A percentile compares a stretch with the other conserved stretches of the same genome.
Conservation (phyloP, 2,888 invertebrate species). For the Himalopsyche anomala region DNA sequence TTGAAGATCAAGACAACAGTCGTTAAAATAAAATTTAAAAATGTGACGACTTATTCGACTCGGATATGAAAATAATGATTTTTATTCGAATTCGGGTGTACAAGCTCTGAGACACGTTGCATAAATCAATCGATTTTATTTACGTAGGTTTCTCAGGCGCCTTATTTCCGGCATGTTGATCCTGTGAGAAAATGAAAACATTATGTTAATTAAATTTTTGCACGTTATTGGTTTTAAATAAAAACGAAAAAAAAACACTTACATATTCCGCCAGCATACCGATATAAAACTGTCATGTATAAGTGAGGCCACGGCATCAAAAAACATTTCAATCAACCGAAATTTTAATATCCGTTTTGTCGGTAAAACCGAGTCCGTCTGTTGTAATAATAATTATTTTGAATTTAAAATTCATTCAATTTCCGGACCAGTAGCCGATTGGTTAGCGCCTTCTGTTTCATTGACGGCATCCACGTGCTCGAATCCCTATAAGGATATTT, state of each 20-base stretch:
- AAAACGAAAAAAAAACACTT: constrained; percentile 13
- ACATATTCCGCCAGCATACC: background rate
- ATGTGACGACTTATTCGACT: too few species aligned
- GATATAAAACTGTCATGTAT: constrained; percentile 11
- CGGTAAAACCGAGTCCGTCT: too few species aligned
- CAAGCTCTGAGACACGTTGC: background rate
- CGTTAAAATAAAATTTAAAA: too few species aligned
- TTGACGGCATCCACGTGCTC: too few species aligned
- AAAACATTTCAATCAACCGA: background rate
- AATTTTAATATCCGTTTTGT: background rate
- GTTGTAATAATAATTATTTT: too few species aligned
- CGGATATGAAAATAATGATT: too few species aligned
- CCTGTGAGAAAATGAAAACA: constrained; percentile 30
- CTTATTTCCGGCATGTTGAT: constrained; percentile 22
- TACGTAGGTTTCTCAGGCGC: constrained; percentile 14
- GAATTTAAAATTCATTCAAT: too few species aligned
- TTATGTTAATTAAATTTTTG: constrained; percentile 19
- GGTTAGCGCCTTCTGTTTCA: too few species aligned
- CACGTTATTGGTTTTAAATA: constrained; percentile 28
- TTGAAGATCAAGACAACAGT: too few species aligned
- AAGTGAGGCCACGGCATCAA: background rate
- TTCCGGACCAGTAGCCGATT: too few species aligned
- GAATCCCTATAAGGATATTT: too few species aligned
- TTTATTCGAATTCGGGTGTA: background rate
- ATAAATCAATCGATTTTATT: background rate